Percentiles rank a stretch among this genome's conserved stretches.
Evolutionary conservation across 64 coral and sea anemone genomes (phyloP).

Genomic region (Montipora sp.): DNA sequence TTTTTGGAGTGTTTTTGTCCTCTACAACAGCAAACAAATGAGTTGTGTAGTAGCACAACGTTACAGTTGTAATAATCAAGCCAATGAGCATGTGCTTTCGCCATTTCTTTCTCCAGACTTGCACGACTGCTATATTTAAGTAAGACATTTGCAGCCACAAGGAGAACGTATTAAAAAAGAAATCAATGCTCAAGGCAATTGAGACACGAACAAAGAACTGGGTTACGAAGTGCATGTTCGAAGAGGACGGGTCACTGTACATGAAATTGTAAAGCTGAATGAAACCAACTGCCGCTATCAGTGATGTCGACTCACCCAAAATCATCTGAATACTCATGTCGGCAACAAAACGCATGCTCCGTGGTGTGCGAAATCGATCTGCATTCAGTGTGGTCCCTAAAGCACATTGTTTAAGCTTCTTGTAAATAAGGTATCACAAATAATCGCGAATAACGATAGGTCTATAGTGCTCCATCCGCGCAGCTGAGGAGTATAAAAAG

Average conservation of each 20-base stretch:
- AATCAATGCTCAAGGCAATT: slow-evolving; percentile 41
- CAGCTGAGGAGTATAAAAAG: no score
- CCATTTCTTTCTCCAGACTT: slow-evolving; percentile 61
- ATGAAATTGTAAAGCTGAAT: slow-evolving; percentile 50
- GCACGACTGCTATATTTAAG: slow-evolving; percentile 33
- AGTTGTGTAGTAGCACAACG: slow-evolving; percentile 45
- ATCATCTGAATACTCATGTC: slow-evolving; percentile 38
- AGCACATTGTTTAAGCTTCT: background rate
- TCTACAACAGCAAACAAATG: slow-evolving; percentile 36
- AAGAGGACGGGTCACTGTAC: background rate
- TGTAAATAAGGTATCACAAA: slow-evolving; percentile 67
- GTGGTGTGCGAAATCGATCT: slow-evolving; percentile 58
- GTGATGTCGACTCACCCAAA: slow-evolving; percentile 57
- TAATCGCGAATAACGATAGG: slow-evolving; percentile 54
- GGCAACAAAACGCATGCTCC: background rate
- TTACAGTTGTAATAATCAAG: slow-evolving; percentile 40
- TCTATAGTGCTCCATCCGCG: no score
- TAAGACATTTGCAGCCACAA: slow-evolving; percentile 60
- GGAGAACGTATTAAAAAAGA: slow-evolving; percentile 59
- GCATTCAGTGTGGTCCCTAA: background rate
- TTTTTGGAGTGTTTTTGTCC: background rate
- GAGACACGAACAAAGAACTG: slow-evolving; percentile 47
- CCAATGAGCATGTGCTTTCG: slow-evolving; percentile 34
- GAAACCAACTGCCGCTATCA: slow-evolving; percentile 71
- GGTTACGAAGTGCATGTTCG: background rate